These are phyloP conservation scores for Pangasius sanitwongsei DNA, from an alignment of 2,797 vertebrate genomes.

Conservation along the genomic window DNA sequence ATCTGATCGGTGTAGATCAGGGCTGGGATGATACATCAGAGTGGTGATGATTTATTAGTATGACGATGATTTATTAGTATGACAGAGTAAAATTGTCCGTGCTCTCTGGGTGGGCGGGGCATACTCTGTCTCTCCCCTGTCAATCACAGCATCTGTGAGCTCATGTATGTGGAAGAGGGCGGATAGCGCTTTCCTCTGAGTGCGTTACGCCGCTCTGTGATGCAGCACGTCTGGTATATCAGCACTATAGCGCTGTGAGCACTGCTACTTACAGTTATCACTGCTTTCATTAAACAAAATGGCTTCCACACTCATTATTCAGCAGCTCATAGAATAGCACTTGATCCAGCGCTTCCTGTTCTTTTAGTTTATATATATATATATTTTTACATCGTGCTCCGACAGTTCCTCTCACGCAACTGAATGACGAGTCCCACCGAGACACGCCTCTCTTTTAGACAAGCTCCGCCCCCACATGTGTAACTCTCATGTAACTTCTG, in stretches of 20 bases:
- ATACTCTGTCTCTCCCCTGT: neutral
- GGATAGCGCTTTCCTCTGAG: neutral
- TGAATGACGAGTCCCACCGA: neutral
- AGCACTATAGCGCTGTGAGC: rapidly evolving
- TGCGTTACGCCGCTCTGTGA: neutral
- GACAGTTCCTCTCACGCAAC: neutral
- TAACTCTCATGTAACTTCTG: neutral
- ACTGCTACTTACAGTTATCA: neutral
- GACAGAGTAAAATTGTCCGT: neutral
- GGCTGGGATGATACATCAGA: neutral
- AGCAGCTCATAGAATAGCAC: neutral
- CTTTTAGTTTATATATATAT: neutral
- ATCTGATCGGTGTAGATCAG: neutral
- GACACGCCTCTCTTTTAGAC: neutral
- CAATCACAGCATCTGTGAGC: neutral
- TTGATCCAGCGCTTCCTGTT: neutral
- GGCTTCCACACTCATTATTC: neutral
- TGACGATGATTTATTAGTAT: too few relatives aligned
- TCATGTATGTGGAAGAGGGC: neutral
- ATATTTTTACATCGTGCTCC: neutral
- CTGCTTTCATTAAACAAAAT: too few relatives aligned
- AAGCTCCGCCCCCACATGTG: neutral
- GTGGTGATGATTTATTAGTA: neutral
- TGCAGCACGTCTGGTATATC: neutral
- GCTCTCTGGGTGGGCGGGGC: neutral